Evolutionary conservation across 1,140 invertebrate species (phyloP), one percentile per base, ranked within the genome.

Genomic region (Diabrotica virgifera): DNA sequence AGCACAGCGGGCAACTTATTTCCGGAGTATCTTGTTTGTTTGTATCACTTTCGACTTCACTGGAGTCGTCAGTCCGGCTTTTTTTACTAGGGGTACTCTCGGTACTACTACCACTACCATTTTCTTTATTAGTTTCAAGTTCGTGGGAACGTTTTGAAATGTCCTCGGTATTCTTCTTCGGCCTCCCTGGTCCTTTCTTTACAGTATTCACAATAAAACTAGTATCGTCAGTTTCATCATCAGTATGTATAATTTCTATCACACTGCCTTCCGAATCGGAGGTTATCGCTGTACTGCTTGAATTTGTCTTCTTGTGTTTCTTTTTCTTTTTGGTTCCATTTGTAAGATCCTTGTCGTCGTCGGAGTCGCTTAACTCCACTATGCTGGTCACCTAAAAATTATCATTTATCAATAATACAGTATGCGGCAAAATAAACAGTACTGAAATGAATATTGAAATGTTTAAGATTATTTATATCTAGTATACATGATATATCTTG

Each of bases 1-100:
- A 79, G 77, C 86, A 88, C 63, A 83, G 75, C 3, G 72, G 74
- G 73, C 86, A 88, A 57, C 69, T 73, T 70, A 83, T 55, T 61
- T 76, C 69, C 37, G 52, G 64, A n/a, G 63, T 68, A 3, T 53
- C 50, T 53, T 55, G 64, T 14, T 65, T 68, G 5, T 53, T 40
- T 53, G 14, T 38, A 5, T 59, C 50, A 52, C 52, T 13, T 54
- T 62, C 59, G n/a, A 52, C 14, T 53, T 69, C 57, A 55, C 54
- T 52, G 46, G 68, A 24, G 51, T 70, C 52, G 40, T 70, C 52
- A 37, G 62, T 55, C 6, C 58, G 54, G 37, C 58, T 62, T 59
- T 62, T 64, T 60, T 71, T 64, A 35, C 54, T 14, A 12, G 40
- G 66, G 8, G 63, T 59, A 35, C 46, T 12, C 54, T 62, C 50